Evolutionary conservation across 1,140 invertebrate species (phyloP), one percentile per base, ranked within the genome.

Genomic region (Aphaenogaster rudis): DNA sequence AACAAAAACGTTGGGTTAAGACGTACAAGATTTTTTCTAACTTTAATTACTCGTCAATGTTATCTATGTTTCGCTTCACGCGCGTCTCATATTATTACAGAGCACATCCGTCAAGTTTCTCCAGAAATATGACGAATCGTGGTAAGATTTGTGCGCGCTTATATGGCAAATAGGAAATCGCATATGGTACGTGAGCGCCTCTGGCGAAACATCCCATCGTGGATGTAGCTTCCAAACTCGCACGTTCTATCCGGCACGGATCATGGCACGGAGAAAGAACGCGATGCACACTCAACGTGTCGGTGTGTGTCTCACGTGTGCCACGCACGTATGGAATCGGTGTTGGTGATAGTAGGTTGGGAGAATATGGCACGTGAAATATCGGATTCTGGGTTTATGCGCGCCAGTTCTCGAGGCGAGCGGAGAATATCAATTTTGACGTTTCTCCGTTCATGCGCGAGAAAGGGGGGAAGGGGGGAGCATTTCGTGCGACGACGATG

Each of bases 351-450:
- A 86, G 69, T 64, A 71, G 85, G 67, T 80, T 79, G 81, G 80
- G 71, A 82, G 89, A 91, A 91, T 91, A 90, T 88, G 77, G 87
- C 85, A 88, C 86, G 88, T 86, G 90, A 94, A 94, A 94, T 93
- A 95, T 94, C 94, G 93, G 89, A 94, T 94, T 94, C 92, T 92
- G 92, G 92, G 90, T 93, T 93, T 94, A 94, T 94, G 92, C 91
- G 90, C 86, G 88, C 69, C 87, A 59, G 90, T 91, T 89, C 88
- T 87, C 88, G 86, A 86, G 86, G 90, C 92, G 90, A 94, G 92
- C 89, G 91, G 86, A 87, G 95, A 95, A 95, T 95, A 95, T 94
- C 93, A 95, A 95, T 94, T 95, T 95, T 94, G 93, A 94, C 92
- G 91, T 93, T 94, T 94, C 89, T 86, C 88, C 91, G 84, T 89